phyloP scores from a whole-genome alignment of 1,140 invertebrate genomes.

The Tyrophagus putrescentiae region DNA sequence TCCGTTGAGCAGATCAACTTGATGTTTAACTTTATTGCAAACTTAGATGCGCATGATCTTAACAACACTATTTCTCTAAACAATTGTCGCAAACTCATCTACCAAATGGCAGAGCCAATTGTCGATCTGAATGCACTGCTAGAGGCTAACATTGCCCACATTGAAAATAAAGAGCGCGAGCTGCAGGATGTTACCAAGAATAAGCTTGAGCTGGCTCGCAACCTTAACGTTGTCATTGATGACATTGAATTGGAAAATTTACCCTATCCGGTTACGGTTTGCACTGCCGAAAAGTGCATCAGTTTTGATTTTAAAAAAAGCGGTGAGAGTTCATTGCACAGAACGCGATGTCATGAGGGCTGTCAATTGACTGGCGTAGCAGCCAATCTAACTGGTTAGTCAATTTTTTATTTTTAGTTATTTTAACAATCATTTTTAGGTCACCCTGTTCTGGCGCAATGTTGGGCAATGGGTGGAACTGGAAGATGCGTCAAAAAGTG shows the following conservation, averaged over 20 bases:
- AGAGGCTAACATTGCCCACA: neutral
- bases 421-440: neutral
- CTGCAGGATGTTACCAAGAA: neutral
- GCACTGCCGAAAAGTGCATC: slow-evolving; percentile 8
- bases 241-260: neutral
- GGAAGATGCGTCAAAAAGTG: neutral
- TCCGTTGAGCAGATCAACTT: neutral
- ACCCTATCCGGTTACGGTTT: neutral
- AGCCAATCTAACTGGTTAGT: neutral
- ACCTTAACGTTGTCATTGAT: neutral
- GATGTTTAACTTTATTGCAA: neutral
- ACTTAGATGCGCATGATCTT: neutral
- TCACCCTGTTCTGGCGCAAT: neutral
- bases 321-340: neutral
- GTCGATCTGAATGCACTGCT: neutral
- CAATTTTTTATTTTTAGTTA: neutral
- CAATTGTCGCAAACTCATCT: neutral
- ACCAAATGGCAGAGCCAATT: neutral
- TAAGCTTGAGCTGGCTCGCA: neutral
- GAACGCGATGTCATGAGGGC: too few relatives aligned
- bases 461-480: neutral
- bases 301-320: neutral
- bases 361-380: neutral
- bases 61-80: neutral
- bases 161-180: neutral